Base-by-base conservation (phyloP, 2,888 invertebrate genomes). In the Pandemis corylana region DNA sequence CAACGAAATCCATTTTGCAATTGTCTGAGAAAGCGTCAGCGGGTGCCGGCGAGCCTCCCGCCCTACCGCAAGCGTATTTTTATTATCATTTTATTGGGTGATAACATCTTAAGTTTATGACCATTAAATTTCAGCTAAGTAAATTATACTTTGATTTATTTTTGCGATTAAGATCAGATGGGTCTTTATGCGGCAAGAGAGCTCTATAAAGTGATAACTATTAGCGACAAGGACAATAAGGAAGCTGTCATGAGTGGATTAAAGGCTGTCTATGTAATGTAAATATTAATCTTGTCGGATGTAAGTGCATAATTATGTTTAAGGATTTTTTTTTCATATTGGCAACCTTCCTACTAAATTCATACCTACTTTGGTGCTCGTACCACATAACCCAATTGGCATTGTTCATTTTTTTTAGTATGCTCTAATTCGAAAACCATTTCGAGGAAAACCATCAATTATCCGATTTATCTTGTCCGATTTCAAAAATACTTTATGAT, bases 41-140 rank as follows among this genome's bases (percentile, higher is more conserved):
- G 41, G 12, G 42, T 53, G 10, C 42, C n/a, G 63, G 42, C 75
- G 66, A 73, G 75, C 28, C 49, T 64, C 76, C 72, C 68, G 75
- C 77, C 77, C 64, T 76, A 69, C 61, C 68, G 66, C 72, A 76
- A 77, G 69, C 78, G 79, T 75, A 79, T 78, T 78, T 81, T 80
- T 78, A 80, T 75, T 78, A 78, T 76, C 62, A 68, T 49, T 78
- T 81, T 81, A 81, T 62, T 70, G 56, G 44, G 62, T 71, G 59
- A 82, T 82, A 80, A 78, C 78, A 44, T 80, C 80, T 82, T 81
- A 81, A 82, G 81, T 83, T 84, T 82, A 83, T 77, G 80, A 79
- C 79, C 76, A 75, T 77, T 78, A 79, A 82, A 82, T 79, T 83
- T 78, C 78, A 77, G 64, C 64, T 61, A 41, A 64, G 51, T 59